Evolutionary conservation across 2,888 invertebrate species (phyloP).

Genomic region (Acanthosepion pharaonis): DNA sequence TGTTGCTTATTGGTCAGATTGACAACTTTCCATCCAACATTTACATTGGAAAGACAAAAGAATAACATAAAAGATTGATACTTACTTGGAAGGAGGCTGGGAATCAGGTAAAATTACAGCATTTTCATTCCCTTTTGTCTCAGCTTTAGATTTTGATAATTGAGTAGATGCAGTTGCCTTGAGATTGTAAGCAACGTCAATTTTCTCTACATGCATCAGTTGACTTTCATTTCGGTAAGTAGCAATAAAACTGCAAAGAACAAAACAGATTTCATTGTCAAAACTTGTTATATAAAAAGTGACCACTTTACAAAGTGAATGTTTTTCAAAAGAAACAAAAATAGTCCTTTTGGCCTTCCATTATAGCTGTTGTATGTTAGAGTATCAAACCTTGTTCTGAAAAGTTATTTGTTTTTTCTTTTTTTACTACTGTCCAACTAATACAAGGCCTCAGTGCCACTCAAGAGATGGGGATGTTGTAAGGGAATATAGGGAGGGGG

Average conservation of each 20-base stretch:
- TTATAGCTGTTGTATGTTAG: too few species aligned
- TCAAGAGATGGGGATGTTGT: too few species aligned
- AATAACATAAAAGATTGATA: not conserved
- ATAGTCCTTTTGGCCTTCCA: too few species aligned
- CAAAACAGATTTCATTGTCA: not conserved
- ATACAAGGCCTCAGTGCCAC: too few species aligned
- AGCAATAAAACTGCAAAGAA: slow-evolving; percentile 73
- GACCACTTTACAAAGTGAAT: too few species aligned
- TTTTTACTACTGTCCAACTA: too few species aligned
- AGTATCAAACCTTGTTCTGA: too few species aligned
- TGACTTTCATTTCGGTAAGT: slow-evolving; percentile 74
- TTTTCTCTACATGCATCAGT: slow-evolving; percentile 74
- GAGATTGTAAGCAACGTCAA: slow-evolving; percentile 74
- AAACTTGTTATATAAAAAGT: too few species aligned
- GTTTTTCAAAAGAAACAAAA: too few species aligned
- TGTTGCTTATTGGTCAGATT: not conserved
- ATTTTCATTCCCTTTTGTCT: not conserved
- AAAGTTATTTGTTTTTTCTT: too few species aligned
- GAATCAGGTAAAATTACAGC: not conserved
- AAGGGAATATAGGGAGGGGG: too few species aligned
- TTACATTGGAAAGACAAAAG: not conserved
- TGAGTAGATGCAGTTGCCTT: slow-evolving; percentile 56
- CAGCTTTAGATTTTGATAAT: not conserved
- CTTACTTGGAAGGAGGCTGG: not conserved
- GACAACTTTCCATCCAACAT: not conserved